A percentile compares a stretch with the other conserved stretches of the same genome.
These are phyloP conservation scores for Agonum fuliginosum DNA, from an alignment of 2,888 invertebrate species.

Conservation along the genomic window DNA sequence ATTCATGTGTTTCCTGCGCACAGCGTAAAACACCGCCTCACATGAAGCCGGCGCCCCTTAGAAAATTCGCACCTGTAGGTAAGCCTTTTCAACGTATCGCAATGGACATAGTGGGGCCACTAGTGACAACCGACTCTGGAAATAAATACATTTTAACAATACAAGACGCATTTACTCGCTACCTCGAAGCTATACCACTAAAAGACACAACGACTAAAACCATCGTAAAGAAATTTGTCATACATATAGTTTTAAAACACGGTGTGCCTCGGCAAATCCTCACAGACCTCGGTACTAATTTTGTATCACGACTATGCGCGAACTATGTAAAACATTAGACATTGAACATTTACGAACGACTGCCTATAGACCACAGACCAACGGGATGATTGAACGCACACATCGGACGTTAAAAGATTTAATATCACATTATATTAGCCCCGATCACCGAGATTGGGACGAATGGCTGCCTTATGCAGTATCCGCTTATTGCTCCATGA, in stretches of 20 bases:
- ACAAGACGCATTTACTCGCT: constrained; percentile 62
- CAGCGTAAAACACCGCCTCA: constrained; percentile 40
- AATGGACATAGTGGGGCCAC: constrained; percentile 41
- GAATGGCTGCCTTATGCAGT: constrained; percentile 42
- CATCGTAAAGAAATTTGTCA: constrained; percentile 44
- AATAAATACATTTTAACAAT: constrained; percentile 63
- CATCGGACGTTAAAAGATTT: constrained; percentile 46
- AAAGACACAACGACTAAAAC: constrained; percentile 63
- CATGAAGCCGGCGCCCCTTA: constrained; percentile 14
- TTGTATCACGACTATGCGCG: constrained; percentile 50
- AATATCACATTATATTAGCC: constrained; percentile 27
- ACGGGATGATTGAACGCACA: constrained; percentile 25
- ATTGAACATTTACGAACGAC: constrained; percentile 4
- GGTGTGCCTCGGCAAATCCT: constrained; percentile 49
- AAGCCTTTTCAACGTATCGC: constrained; percentile 37
- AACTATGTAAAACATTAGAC: constrained; percentile 27
- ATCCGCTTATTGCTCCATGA: constrained; percentile 29
- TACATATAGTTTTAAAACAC: no score
- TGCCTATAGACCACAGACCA: constrained; percentile 12
- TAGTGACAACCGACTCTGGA: constrained; percentile 21
- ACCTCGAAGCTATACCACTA: constrained; percentile 63
- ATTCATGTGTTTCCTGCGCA: constrained; percentile 27
- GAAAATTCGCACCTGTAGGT: background rate
- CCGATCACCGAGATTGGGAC: constrained; percentile 40
- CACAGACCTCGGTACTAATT: constrained; percentile 53